phyloP scores from a whole-genome alignment of 2,797 vertebrate genomes.

The Bufotes viridis region DNA sequence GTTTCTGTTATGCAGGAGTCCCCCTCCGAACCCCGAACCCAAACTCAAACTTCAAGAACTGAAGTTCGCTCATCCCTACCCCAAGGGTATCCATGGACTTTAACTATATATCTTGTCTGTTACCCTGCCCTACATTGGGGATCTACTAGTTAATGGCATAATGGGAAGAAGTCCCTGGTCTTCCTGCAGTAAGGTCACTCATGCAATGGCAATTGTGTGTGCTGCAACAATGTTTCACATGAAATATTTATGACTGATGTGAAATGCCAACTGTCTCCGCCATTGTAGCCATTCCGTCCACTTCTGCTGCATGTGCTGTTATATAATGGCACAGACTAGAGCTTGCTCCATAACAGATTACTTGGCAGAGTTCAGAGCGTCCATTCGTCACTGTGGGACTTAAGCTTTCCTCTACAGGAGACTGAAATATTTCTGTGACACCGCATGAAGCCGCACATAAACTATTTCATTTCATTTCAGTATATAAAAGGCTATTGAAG shows the following conservation, averaged over 20 bases:
- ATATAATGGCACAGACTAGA: not conserved
- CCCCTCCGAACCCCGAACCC: too few species aligned
- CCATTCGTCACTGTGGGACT: not conserved
- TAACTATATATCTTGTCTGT: not conserved
- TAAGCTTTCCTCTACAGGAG: not conserved
- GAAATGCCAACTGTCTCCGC: slow-evolving; percentile 21
- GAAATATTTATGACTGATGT: slow-evolving; percentile 24
- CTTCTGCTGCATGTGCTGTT: not conserved
- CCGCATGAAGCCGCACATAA: not conserved
- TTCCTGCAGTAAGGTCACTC: not conserved
- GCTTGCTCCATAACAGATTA: not conserved
- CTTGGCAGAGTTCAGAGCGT: not conserved
- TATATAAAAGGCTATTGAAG: not conserved
- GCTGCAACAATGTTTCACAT: slow-evolving; percentile 9
- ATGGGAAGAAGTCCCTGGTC: not conserved
- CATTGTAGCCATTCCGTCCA: not conserved
- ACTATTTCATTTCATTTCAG: not conserved
- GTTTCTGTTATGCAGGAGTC: too few species aligned
- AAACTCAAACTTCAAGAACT: too few species aligned
- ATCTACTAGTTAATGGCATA: not conserved
- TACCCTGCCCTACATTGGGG: not conserved
- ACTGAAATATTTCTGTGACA: not conserved
- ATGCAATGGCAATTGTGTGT: not conserved
- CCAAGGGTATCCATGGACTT: too few species aligned
- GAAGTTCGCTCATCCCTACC: too few species aligned